Evolutionary conservation across 2,888 invertebrate species (phyloP), one percentile per base, ranked within the genome.

Genomic region (Lycaena phlaeas): DNA sequence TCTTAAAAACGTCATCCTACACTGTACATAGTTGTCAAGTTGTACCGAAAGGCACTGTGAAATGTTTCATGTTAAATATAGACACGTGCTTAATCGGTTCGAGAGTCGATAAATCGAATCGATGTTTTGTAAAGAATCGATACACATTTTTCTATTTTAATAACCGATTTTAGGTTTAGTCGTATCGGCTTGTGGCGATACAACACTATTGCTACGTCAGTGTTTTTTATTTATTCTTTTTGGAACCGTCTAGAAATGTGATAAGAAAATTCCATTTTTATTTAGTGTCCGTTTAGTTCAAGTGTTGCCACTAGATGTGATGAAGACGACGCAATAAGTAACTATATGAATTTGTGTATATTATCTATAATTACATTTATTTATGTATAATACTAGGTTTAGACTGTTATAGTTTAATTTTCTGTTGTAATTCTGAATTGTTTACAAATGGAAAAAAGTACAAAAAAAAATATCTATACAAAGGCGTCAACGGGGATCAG

Each of bases 211-310:
- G 10, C 14, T 11, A 22, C 15, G 29, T 27, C 22, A 22, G 22
- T 22, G 5, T 22, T 22, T 18, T 18, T 22, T 22, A 2, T 7
- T 22, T 22, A 9, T 40, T 37, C 22, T n/a, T 11, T 44, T 31
- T 44, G 41, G 39, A 40, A 29, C 22, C 27, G 25, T 28, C 38
- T 38, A 59, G 59, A 59, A 59, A 66, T 81, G 79, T 81, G 79
- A 79, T 81, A 77, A 53, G 67, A 64, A 61, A 56, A 61, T 79
- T 77, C 79, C 77, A 77, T 79, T 77, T 77, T 77, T 59, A 54
- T 56, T 68, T 76, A 72, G 74, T 63, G 53, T 52, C 46, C 43
- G 45, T 30, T 15, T 37, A 43, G 43, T 30, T 36, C 27, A 46
- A 36, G 39, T 46, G 43, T 45, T 45, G 46, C 38, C 45, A 46